These are phyloP conservation scores for Uloborus diversus DNA, from an alignment of 1,140 invertebrate genomes.

Conservation along the genomic window DNA sequence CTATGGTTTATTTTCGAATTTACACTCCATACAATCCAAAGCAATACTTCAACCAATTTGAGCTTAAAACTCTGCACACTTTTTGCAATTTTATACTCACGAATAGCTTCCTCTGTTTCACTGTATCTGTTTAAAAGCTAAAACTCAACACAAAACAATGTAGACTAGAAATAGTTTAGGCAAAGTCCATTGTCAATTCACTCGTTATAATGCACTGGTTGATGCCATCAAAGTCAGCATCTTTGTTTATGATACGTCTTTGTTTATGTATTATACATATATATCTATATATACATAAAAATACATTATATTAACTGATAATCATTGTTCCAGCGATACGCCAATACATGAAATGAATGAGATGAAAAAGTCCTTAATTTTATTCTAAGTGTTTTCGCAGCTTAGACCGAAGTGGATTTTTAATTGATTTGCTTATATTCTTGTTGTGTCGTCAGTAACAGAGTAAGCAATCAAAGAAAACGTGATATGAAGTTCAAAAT, in stretches of 20 bases:
- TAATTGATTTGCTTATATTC: no score
- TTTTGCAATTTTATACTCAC: background rate
- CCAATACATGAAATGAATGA: background rate
- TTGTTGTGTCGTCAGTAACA: no score
- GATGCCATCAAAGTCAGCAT: conserved; percentile 47
- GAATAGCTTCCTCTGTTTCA: background rate
- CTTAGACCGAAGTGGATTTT: no score
- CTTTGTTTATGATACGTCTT: conserved; percentile 21
- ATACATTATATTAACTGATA: conserved; percentile 29
- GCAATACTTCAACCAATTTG: no score
- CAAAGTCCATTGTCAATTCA: conserved; percentile 34
- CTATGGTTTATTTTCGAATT: no score
- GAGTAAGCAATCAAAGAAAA: no score
- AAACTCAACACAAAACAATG: conserved; percentile 39
- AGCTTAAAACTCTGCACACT: no score
- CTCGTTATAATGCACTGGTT: conserved; percentile 50
- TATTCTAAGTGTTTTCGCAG: background rate
- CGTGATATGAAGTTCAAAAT: no score
- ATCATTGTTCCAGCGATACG: conserved; percentile 26
- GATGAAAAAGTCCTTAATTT: background rate
- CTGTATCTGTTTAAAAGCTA: background rate
- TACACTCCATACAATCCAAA: no score
- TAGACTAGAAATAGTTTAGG: conserved; percentile 25
- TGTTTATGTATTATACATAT: background rate
- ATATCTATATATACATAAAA: conserved; percentile 32